Conservation (phyloP, 2,888 invertebrate genomes). For the Hypselothyrea guttata region DNA sequence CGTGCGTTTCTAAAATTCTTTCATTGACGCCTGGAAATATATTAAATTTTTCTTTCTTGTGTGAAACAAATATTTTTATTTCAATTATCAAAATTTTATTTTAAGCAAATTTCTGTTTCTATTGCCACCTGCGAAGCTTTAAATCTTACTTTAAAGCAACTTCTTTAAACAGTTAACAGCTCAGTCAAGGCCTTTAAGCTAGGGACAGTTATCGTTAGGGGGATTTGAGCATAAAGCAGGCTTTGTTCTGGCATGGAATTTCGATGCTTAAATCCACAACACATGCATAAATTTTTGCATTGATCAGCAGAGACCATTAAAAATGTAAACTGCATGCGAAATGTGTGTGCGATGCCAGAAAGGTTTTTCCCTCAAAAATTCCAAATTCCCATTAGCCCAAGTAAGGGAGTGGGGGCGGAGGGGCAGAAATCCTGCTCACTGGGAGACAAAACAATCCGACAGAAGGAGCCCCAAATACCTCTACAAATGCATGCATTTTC, state of each 20-base stretch:
- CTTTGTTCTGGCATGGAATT: too few species aligned
- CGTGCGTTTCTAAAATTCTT: too few species aligned
- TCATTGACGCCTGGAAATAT: too few species aligned
- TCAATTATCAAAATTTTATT: too few species aligned
- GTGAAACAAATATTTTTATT: too few species aligned
- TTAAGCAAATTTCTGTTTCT: too few species aligned
- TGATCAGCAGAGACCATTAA: slow-evolving; percentile 26
- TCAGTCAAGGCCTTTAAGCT: not conserved
- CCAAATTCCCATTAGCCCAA: slow-evolving; percentile 28
- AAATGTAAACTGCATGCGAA: slow-evolving; percentile 35
- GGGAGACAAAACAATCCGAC: slow-evolving; percentile 52
- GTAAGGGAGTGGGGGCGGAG: not conserved
- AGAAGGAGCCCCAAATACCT: slow-evolving; percentile 17
- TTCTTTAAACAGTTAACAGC: not conserved
- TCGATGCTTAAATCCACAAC: slow-evolving; percentile 1
- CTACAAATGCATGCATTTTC: too few species aligned
- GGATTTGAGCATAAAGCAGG: not conserved
- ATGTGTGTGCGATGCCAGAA: slow-evolving; percentile 4
- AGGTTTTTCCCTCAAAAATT: slow-evolving; percentile 17
- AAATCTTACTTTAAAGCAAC: too few species aligned
- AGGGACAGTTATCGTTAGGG: not conserved
- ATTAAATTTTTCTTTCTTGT: too few species aligned
- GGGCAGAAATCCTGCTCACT: slow-evolving; percentile 19
- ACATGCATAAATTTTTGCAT: slow-evolving; percentile 19
- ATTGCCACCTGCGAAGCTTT: too few species aligned